Evolutionary conservation across 2,113 vertebrate species (phyloP).

Genomic region (Cheirogaleus medius): DNA sequence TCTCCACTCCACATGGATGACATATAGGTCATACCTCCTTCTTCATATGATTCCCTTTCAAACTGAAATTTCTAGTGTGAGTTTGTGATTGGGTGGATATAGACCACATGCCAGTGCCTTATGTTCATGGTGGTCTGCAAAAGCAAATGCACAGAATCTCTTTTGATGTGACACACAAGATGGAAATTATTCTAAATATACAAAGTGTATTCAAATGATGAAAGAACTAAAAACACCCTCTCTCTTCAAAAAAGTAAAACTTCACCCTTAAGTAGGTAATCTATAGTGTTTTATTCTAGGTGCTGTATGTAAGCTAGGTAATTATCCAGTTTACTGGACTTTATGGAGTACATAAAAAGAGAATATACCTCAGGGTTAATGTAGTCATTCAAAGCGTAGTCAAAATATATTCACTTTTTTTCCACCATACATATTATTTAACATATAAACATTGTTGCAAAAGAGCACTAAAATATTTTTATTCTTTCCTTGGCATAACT

Average conservation of each 20-base stretch:
- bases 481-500: neutral
- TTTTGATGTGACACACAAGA: neutral
- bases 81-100: neutral
- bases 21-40: neutral
- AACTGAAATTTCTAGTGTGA: neutral
- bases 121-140: neutral
- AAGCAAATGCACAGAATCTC: neutral
- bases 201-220: neutral
- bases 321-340: neutral
- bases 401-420: neutral
- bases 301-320: neutral
- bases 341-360: neutral
- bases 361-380: neutral
- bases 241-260: neutral
- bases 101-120: neutral
- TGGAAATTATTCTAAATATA: neutral
- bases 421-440: neutral
- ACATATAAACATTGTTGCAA: neutral
- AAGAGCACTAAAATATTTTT: neutral
- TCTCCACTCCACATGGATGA: accelerated
- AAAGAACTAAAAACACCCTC: neutral
- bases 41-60: neutral
- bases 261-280: neutral
- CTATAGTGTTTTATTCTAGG: neutral
- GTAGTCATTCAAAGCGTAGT: neutral